Evolutionary conservation across 2,797 vertebrate genomes (phyloP), one percentile per base, ranked within the genome.

Genomic region (Buceros bicornis): DNA sequence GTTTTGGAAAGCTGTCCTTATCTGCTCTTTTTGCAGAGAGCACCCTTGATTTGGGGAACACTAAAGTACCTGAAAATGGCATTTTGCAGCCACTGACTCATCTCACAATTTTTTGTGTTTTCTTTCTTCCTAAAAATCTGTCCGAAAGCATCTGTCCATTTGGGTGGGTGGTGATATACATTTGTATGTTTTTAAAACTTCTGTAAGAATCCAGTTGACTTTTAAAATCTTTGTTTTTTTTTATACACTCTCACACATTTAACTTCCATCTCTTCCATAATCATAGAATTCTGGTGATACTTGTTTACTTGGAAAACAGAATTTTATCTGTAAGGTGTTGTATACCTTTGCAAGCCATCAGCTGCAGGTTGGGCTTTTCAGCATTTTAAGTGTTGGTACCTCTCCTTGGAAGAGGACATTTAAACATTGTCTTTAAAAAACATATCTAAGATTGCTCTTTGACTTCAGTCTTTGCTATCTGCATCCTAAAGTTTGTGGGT

Each of bases 141-240:
- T 72, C 48, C 16, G 72, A 53, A 66, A 72, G 12, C 57, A 57
- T 42, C 7, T 51, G 18, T 33, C 33, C 82, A 11, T 73, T 69
- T 14, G 10, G 3, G 21, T 19, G 40, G 5, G 7, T 65, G 40
- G 16, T 24, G 58, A 6, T 47, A 69, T 43, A 29, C 42, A 65
- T 50, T 57, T 47, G 7, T 29, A 13, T 69, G 8, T 61, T 40
- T 53, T 37, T 1, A 6, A 35, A 82, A n/a, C 37, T 56, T 73
- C 8, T 33, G 47, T 50, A 60, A 86, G 53, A 96, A 83, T 98
- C 96, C 96, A 97, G 97, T 97, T 98, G 97, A 97, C 97, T 93
- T 97, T 97, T 96, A 95, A 97, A 94, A 83, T 67, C 12, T n/a
- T 85, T 47, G 5, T 31, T 40, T 71, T 88, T 73, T 89, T 54